phyloP scores from a whole-genome alignment of 1,140 invertebrate genomes.

The Lordiphosa collinella region DNA sequence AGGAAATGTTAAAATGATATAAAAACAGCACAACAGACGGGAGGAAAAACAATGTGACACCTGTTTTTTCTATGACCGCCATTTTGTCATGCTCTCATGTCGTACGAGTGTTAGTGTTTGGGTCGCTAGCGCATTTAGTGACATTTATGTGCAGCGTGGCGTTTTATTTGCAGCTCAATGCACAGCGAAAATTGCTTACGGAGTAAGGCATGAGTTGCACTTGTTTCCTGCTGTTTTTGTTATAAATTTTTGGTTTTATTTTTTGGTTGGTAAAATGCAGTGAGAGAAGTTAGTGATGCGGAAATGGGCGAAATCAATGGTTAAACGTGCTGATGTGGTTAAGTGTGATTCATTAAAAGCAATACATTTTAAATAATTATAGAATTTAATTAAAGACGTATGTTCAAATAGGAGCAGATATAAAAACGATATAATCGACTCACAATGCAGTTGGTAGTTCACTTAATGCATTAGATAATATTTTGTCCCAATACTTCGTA shows the following conservation, averaged over 20 bases:
- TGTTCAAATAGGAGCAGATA: too few species aligned
- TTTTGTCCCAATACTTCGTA: too few species aligned
- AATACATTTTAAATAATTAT: too few species aligned
- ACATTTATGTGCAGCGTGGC: slow-evolving; percentile 69
- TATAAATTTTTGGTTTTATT: slow-evolving; percentile 3
- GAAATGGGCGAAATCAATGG: slow-evolving; percentile 1
- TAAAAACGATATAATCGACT: too few species aligned
- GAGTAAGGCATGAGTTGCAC: slow-evolving; percentile 64
- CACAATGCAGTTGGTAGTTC: too few species aligned
- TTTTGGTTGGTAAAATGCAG: slow-evolving; percentile 23
- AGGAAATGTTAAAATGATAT: slow-evolving; percentile 73
- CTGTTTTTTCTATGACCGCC: slow-evolving; percentile 52
- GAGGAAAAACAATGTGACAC: slow-evolving; percentile 67
- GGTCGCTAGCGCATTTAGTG: slow-evolving; percentile 56
- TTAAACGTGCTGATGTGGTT: not conserved
- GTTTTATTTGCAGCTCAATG: slow-evolving; percentile 72
- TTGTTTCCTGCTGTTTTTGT: slow-evolving; percentile 11
- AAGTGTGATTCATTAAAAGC: too few species aligned
- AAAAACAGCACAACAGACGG: slow-evolving; percentile 67
- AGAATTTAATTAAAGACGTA: too few species aligned
- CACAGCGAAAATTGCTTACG: slow-evolving; percentile 68
- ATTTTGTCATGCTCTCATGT: slow-evolving; percentile 31
- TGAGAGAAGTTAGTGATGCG: slow-evolving; percentile 15
- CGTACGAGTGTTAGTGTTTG: slow-evolving; percentile 23
- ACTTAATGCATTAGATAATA: too few species aligned